phyloP scores from a whole-genome alignment of 2,888 invertebrate species.

The Gortyna flavago region DNA sequence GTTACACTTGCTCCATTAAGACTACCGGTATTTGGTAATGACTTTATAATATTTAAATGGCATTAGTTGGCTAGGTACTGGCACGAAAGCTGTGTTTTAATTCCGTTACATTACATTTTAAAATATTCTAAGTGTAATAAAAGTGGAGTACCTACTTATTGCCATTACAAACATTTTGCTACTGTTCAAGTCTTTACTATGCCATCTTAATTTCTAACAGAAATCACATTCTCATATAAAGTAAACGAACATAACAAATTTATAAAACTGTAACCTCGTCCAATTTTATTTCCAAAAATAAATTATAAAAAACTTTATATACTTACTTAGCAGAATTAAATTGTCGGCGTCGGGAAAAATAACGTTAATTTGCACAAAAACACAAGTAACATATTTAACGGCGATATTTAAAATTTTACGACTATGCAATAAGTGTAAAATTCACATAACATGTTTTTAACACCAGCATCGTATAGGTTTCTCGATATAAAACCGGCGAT shows the following conservation, averaged over 20 bases:
- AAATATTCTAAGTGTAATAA: neutral
- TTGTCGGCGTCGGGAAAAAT: constrained; percentile 56
- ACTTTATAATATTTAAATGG: constrained; percentile 33
- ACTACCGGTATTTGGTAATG: constrained; percentile 58
- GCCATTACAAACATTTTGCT: neutral
- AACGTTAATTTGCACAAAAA: constrained; percentile 61
- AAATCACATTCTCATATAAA: constrained; percentile 27
- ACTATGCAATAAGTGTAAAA: constrained; percentile 66
- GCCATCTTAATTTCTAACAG: neutral
- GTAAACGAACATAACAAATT: constrained; percentile 30
- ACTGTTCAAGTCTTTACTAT: neutral
- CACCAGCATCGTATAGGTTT: constrained; percentile 50
- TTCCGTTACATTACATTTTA: neutral
- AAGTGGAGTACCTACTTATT: neutral
- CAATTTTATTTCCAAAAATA: constrained; percentile 35
- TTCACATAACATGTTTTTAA: constrained; percentile 68
- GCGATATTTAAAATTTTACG: constrained; percentile 66
- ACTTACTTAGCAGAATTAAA: constrained; percentile 60
- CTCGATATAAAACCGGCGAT: constrained; percentile 57
- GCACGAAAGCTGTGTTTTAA: neutral
- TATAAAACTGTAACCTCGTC: constrained; percentile 21
- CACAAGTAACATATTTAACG: constrained; percentile 59
- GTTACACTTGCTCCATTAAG: constrained; percentile 44
- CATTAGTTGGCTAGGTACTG: constrained; percentile 4
- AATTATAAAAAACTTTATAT: constrained; percentile 46